Conservation (phyloP, 1,140 invertebrate species). For the Camponotus pennsylvanicus region DNA sequence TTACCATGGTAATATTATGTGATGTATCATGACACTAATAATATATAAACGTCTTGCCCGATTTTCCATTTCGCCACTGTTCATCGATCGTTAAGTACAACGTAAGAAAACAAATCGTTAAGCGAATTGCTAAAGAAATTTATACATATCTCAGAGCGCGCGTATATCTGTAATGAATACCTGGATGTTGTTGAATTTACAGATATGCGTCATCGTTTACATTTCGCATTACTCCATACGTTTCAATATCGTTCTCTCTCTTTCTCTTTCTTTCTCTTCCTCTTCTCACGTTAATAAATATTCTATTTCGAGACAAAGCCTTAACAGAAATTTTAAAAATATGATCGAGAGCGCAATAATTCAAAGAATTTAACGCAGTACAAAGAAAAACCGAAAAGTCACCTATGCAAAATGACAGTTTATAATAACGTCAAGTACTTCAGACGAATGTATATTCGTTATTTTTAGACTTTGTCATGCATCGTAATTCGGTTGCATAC, state of each 20-base stretch:
- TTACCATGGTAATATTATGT: background rate
- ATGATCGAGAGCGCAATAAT: background rate
- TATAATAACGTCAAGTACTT: background rate
- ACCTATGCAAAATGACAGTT: background rate
- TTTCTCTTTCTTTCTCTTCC: background rate
- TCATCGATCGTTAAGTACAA: background rate
- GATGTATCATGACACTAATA: background rate
- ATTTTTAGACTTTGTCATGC: constrained; percentile 36
- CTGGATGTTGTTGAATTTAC: constrained; percentile 36
- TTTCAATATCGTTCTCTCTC: background rate
- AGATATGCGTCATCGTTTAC: constrained; percentile 29
- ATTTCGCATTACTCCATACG: background rate
- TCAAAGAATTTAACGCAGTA: background rate
- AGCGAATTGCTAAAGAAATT: background rate
- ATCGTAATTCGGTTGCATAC: constrained; percentile 1
- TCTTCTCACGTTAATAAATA: background rate
- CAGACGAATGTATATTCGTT: background rate
- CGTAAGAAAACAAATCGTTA: background rate
- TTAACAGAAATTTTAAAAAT: background rate
- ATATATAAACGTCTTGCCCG: background rate
- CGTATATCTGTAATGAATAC: background rate
- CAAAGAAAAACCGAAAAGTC: background rate
- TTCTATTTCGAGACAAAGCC: background rate
- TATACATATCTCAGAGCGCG: background rate
- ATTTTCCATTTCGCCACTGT: background rate